Percentiles rank a stretch among this genome's conserved stretches.
phyloP scores from a whole-genome alignment of 2,113 vertebrate genomes.

The Ceratotherium simum region DNA sequence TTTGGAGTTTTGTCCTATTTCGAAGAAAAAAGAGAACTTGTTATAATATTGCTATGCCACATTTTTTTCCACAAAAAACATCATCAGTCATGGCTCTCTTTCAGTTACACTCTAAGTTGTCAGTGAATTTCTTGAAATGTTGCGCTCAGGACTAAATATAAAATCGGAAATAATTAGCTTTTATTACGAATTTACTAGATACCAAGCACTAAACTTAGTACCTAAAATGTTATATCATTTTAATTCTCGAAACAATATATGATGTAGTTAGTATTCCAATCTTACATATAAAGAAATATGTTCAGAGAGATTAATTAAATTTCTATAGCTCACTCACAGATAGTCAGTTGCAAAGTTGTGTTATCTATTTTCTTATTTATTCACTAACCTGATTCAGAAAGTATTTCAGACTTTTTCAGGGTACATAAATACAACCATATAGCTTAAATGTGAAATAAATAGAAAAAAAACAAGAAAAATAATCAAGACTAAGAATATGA shows the following conservation, averaged over 20 bases:
- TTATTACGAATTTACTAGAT: neutral
- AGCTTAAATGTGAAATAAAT: neutral
- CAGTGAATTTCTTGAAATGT: constrained; percentile 15
- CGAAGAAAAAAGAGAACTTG: neutral
- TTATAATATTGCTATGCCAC: neutral
- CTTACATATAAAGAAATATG: neutral
- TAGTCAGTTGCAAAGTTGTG: neutral
- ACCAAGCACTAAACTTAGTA: neutral
- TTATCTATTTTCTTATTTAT: neutral
- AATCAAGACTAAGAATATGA: neutral
- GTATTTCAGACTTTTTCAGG: neutral
- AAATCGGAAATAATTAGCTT: neutral
- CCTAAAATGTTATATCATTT: neutral
- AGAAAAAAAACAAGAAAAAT: neutral
- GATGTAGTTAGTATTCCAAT: neutral
- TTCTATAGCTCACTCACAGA: neutral
- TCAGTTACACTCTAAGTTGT: neutral
- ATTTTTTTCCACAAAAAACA: neutral
- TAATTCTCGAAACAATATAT: neutral
- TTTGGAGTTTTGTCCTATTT: constrained; percentile 1
- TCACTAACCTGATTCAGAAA: neutral
- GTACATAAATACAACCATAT: neutral
- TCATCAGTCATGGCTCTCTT: neutral
- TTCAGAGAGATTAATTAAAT: neutral
- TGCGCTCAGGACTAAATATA: neutral